Conservation (phyloP, 2,797 vertebrate genomes). For the Spheniscus humboldti region DNA sequence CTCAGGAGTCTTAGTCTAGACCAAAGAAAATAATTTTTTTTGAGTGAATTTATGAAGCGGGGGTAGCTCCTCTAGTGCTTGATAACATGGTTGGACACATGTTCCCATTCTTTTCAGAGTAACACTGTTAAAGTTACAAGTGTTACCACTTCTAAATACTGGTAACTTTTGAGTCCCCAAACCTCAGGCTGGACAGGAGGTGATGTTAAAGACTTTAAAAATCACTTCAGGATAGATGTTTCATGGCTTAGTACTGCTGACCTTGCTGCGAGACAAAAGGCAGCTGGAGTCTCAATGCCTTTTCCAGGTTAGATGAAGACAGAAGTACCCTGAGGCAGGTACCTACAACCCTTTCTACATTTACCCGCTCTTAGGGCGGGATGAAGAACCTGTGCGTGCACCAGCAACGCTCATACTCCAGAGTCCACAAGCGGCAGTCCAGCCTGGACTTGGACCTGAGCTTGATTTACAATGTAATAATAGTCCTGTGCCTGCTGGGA, state of each 20-base stretch:
- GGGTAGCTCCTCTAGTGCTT: background rate
- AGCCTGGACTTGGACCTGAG: background rate
- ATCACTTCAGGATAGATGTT: background rate
- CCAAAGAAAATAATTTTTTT: background rate
- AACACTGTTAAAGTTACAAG: background rate
- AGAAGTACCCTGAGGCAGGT: background rate
- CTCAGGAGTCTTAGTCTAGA: background rate
- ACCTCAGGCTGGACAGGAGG: background rate
- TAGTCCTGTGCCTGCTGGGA: background rate
- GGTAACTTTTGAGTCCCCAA: background rate
- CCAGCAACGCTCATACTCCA: background rate
- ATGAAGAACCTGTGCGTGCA: background rate
- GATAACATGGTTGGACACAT: accelerated
- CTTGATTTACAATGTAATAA: background rate
- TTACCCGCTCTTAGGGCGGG: background rate
- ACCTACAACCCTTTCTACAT: background rate
- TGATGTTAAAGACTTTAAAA: background rate
- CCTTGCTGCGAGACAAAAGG: background rate
- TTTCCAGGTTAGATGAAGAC: background rate
- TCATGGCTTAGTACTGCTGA: background rate
- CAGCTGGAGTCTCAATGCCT: background rate
- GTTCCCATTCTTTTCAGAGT: background rate
- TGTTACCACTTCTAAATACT: background rate
- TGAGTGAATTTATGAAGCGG: background rate
- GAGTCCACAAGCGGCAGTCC: background rate